Conservation (phyloP, 2,797 vertebrate species). For the Hypotaenidia okinawae region DNA sequence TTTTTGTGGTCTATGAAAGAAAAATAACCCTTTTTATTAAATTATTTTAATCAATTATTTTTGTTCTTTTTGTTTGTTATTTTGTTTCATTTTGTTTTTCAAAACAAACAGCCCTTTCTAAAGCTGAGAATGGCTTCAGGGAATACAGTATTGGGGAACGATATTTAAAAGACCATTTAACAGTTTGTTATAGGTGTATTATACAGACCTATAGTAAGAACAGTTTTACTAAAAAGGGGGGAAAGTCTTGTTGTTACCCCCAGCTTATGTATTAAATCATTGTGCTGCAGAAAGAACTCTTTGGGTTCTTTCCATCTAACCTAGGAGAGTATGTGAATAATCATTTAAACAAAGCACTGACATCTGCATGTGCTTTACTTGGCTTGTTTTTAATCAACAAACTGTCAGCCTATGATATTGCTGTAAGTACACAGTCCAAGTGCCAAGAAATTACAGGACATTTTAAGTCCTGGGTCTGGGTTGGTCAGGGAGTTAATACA, state of each 20-base stretch:
- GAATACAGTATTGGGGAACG: neutral
- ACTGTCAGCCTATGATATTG: slow-evolving; percentile 48
- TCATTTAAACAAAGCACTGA: slow-evolving; percentile 51
- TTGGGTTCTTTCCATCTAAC: neutral
- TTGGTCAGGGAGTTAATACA: slow-evolving; percentile 31
- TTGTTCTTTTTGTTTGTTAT: neutral
- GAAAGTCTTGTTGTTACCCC: neutral
- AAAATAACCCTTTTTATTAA: neutral
- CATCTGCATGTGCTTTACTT: slow-evolving; percentile 66
- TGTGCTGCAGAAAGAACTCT: neutral
- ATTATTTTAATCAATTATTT: neutral
- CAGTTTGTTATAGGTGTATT: neutral
- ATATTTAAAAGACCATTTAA: neutral
- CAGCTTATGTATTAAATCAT: neutral
- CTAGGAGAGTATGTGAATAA: slow-evolving; percentile 31
- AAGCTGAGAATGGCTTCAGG: neutral
- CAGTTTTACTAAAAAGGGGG: neutral
- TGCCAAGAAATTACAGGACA: slow-evolving; percentile 57
- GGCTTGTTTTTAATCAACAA: slow-evolving; percentile 63
- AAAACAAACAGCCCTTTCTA: neutral
- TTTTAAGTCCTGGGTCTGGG: slow-evolving; percentile 31
- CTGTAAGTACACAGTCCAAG: slow-evolving; percentile 23
- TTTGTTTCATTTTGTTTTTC: neutral
- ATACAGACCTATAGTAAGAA: neutral
- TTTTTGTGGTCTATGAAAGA: neutral